Evolutionary conservation across 2,888 invertebrate genomes (phyloP), one percentile per base, ranked within the genome.

Genomic region (Coelogynopora nodosa): DNA sequence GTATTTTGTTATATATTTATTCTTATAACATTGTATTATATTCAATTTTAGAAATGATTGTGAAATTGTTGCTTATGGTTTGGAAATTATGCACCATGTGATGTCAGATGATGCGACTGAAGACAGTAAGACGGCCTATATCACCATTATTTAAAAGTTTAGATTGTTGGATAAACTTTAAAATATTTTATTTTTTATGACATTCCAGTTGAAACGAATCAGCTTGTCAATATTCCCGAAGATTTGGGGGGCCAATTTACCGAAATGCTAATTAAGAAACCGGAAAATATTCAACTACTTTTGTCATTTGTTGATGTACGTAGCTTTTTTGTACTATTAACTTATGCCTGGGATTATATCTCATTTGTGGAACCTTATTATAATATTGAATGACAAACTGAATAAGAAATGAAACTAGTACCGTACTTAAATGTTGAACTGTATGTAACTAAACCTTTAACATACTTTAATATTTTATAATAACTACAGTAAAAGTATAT

Each of bases 191-290:
- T n/a, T n/a, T 13, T n/a, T 30, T 2, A 23, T 29, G 18, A 18
- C 1, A 81, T 27, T 2, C 67, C 30, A 49, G 67, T 84, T 84
- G 84, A 84, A 10, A 23, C 18, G n/a, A 31, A 0, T 67, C 49
- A 27, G 84, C 74, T 67, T n/a, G 28, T 74, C 81, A 30, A 89
- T 74, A 87, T 89, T 31, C 90, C 90, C 27, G 90, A 89, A 87
- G 93, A 93, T 84, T 88, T 93, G 26, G 93, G 93, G 18, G 91
- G 90, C 49, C 91, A 92, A 88, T 98, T 98, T 92, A 97, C 98
- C 0, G 98, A 98, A 93, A 97, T 98, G 94, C 97, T 97, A 91
- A 95, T 97, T 31, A 98, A 98, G 92, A 95, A 95, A 89, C 93
- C 94, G 27, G 95, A 96, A 89, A 96, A 96, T 92, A 94, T 97